Conservation (phyloP, 2,888 invertebrate species). For the Carpatolechia fugitivella region DNA sequence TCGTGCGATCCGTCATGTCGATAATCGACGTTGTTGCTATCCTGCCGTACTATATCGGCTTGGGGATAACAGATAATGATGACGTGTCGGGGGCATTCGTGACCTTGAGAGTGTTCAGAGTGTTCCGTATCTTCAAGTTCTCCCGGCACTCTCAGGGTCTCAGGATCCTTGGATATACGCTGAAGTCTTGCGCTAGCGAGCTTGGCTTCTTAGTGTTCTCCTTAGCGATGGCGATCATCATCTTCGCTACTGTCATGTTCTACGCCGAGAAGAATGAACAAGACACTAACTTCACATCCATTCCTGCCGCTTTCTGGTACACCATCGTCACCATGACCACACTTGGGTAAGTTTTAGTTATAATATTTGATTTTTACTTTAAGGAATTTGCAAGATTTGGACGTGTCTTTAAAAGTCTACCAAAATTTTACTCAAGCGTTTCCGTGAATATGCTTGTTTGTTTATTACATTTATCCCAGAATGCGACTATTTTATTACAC, state of each 20-base stretch:
- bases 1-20: conserved; percentile 98
- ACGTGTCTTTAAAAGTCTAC: background rate
- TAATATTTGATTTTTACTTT: background rate
- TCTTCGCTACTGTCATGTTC: conserved; percentile 99
- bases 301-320: conserved; percentile 99
- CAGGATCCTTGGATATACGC: conserved; percentile 98
- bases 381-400: conserved; percentile 3
- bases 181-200: conserved; percentile 99
- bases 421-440: background rate
- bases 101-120: conserved; percentile 98
- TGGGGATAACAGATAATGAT: conserved; percentile 98
- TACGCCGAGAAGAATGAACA: conserved; percentile 99
- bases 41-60: conserved; percentile 98
- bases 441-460: too few relatives aligned
- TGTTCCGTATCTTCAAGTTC: conserved; percentile 99
- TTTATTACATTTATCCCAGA: too few relatives aligned
- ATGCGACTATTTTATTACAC: too few relatives aligned
- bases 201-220: conserved; percentile 99
- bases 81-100: conserved; percentile 99
- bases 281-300: conserved; percentile 98
- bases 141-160: conserved; percentile 99
- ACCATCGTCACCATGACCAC: conserved; percentile 99
- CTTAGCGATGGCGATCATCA: conserved; percentile 99
- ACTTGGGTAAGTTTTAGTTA: conserved; percentile 89
- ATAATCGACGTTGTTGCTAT: conserved; percentile 99